phyloP scores from a whole-genome alignment of 2,888 invertebrate species.

The Agrochola macilenta region DNA sequence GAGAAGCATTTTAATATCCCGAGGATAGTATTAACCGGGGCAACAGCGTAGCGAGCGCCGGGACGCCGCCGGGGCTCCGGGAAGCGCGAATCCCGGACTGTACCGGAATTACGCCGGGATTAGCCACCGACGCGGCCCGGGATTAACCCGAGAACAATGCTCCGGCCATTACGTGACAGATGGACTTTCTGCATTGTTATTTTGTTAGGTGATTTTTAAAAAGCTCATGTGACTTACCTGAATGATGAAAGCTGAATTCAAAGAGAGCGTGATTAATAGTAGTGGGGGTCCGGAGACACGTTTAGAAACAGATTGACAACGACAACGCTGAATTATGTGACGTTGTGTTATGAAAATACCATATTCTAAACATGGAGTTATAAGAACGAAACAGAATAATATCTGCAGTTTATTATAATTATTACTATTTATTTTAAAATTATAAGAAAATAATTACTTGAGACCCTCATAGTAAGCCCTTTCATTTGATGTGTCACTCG shows the following conservation, averaged over 20 bases:
- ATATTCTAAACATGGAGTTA: background rate
- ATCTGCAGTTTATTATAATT: background rate
- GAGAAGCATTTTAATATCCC: constrained; percentile 69
- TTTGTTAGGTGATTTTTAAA: constrained; percentile 58
- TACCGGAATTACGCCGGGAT: constrained; percentile 76
- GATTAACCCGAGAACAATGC: constrained; percentile 78
- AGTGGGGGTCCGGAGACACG: background rate
- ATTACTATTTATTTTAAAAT: too few species aligned
- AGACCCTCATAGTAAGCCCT: too few species aligned
- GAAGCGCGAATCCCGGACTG: constrained; percentile 65
- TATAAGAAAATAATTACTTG: too few species aligned
- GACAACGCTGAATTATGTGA: constrained; percentile 1
- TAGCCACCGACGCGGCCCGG: constrained; percentile 72
- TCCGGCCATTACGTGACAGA: constrained; percentile 73
- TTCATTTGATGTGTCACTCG: too few species aligned
- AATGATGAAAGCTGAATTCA: constrained; percentile 59
- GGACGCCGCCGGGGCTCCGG: constrained; percentile 47
- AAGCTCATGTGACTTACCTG: constrained; percentile 59
- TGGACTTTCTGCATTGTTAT: constrained; percentile 68
- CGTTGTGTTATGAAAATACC: background rate
- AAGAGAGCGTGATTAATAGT: constrained; percentile 53
- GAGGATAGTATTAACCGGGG: constrained; percentile 65
- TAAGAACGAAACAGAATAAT: background rate
- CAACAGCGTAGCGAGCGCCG: constrained; percentile 55
- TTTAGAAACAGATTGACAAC: constrained; percentile 6